Evolutionary conservation across 92 coral and sea anemone genomes (phyloP), one percentile per base, ranked within the genome.

Genomic region (Actinernus sp.): DNA sequence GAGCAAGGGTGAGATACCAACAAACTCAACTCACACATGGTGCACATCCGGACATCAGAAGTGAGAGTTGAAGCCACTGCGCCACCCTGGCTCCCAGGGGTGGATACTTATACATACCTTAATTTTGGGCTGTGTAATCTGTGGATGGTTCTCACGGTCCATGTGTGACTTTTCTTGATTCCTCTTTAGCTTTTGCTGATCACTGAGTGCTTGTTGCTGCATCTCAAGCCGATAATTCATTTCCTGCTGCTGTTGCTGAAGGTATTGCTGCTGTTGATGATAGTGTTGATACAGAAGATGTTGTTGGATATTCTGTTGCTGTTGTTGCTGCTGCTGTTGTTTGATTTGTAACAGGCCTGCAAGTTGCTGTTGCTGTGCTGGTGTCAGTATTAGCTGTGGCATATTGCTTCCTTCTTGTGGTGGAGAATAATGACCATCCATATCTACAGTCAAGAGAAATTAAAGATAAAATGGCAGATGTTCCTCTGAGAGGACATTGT

Each of bases 291-390:
- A n/a, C 5, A 55, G 45, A 31, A 78, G 84, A 28, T 80, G 86
- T 51, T 53, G 75, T 22, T 79, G 52, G 25, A 38, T 38, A 2
- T 25, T 18, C 33, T 80, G 81, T 2, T 86, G 92, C 47, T 84
- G 86, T 48, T 61, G 49, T 25, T 79, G 82, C 55, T 90, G 92
- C 65, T 90, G 92, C 25, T 81, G 88, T 49, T 81, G 86, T 36
- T 85, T 86, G 8, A 71, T 40, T 37, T 81, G 89, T 30, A 90
- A 76, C n/a, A 90, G 31, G 3, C 79, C 85, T 3, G 95, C 85
- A 49, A 85, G 74, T 26, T 90, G 97, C 26, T 90, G 92, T 21
- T 85, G 91, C 43, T 87, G 96, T 46, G 76, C 30, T 27, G 90
- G 56, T 12, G 83, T 78, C 34, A 85, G 77, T 52, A 85, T 85